A percentile compares a stretch with the other conserved stretches of the same genome.
Evolutionary conservation across 2,888 invertebrate species (phyloP).

Genomic region (Pegoplata infirma): DNA sequence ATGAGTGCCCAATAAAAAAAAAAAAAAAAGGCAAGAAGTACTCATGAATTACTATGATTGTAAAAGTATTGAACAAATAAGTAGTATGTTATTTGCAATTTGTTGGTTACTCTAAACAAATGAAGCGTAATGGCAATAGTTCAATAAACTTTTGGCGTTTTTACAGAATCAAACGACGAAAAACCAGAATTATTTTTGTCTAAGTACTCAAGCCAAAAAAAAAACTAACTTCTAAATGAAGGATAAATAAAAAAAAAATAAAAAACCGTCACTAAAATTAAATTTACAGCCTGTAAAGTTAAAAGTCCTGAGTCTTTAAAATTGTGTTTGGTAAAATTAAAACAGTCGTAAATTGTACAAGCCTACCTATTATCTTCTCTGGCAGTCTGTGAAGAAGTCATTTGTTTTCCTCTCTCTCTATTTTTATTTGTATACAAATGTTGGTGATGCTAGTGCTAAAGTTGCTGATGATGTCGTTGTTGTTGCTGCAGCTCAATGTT

Average conservation of each 20-base stretch:
- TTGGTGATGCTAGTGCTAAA: constrained; percentile 37
- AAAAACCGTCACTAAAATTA: constrained; percentile 37
- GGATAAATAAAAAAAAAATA: constrained; percentile 27
- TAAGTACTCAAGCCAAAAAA: constrained; percentile 17
- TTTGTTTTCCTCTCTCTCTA: constrained; percentile 35
- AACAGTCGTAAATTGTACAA: constrained; percentile 54
- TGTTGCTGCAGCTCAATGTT: constrained; percentile 1
- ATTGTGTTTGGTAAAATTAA: constrained; percentile 51
- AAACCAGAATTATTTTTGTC: constrained; percentile 15
- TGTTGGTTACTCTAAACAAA: constrained; percentile 64
- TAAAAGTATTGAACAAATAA: constrained; percentile 26
- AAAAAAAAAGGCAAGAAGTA: background rate
- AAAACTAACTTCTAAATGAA: constrained; percentile 26
- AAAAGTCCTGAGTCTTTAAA: constrained; percentile 53
- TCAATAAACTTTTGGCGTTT: constrained; percentile 68
- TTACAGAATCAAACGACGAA: constrained; percentile 20
- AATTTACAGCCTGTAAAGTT: constrained; percentile 57
- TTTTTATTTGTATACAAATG: too few species aligned
- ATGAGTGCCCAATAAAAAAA: background rate
- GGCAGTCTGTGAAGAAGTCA: constrained; percentile 39
- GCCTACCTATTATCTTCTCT: constrained; percentile 30
- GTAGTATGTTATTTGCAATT: constrained; percentile 56
- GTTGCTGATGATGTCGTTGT: constrained; percentile 4
- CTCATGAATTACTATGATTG: constrained; percentile 11
- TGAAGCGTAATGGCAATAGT: constrained; percentile 74